These are phyloP conservation scores for Melanostoma scalare DNA, from an alignment of 2,888 invertebrate species.

Conservation along the genomic window DNA sequence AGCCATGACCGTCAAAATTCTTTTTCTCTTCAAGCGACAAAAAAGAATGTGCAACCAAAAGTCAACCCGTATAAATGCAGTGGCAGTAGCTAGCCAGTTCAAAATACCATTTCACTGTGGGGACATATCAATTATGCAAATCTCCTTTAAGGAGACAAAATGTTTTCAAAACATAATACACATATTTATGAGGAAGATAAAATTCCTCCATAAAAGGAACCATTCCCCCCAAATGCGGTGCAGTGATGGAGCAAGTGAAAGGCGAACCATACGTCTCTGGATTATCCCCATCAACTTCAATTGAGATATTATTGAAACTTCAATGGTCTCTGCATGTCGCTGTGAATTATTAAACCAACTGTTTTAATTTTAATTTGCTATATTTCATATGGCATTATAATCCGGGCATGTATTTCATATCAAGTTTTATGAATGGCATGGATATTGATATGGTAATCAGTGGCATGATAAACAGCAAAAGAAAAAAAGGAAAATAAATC, in stretches of 20 bases:
- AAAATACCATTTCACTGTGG: too few species aligned
- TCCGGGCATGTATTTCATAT: slow-evolving; percentile 37
- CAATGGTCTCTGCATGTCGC: neutral
- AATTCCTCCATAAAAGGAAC: too few species aligned
- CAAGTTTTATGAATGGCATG: slow-evolving; percentile 29
- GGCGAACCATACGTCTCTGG: neutral
- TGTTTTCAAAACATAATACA: too few species aligned
- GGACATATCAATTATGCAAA: too few species aligned
- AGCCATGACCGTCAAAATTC: too few species aligned
- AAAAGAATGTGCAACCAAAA: too few species aligned
- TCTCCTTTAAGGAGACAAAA: too few species aligned
- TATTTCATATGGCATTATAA: slow-evolving; percentile 8
- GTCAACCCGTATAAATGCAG: too few species aligned
- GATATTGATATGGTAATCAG: slow-evolving; percentile 66
- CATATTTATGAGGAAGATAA: too few species aligned
- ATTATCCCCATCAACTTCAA: neutral
- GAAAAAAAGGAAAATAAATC: slow-evolving; percentile 43
- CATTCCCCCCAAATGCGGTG: too few species aligned
- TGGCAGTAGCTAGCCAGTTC: too few species aligned
- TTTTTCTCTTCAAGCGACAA: too few species aligned
- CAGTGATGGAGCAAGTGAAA: neutral
- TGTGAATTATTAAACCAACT: slow-evolving; percentile 1
- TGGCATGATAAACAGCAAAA: slow-evolving; percentile 28
- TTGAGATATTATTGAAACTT: slow-evolving; percentile 11
- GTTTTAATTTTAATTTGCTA: neutral